Percentiles rank a stretch among this genome's conserved stretches.
These are phyloP conservation scores for Unio pictorum DNA, from an alignment of 2,888 invertebrate species.

Conservation along the genomic window DNA sequence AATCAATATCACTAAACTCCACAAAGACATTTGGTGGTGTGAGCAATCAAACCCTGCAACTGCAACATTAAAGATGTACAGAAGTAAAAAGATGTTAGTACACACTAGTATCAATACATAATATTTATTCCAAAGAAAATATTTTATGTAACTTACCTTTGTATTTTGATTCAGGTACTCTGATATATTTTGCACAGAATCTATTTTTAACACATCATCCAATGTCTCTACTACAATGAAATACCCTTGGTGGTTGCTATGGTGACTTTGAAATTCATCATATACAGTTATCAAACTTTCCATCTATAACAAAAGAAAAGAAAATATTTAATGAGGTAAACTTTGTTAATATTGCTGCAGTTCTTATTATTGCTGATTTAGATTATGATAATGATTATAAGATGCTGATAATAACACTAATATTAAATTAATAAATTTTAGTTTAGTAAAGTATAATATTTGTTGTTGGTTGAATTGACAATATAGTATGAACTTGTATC, in stretches of 20 bases:
- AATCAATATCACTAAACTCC: neutral
- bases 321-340: too few species aligned
- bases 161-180: slow-evolving; percentile 14
- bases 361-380: too few species aligned
- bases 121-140: too few species aligned
- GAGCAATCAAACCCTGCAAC: neutral
- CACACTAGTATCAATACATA: neutral
- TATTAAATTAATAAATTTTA: too few species aligned
- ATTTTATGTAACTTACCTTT: slow-evolving; percentile 16
- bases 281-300: slow-evolving; percentile 33
- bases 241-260: slow-evolving; percentile 29
- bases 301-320: slow-evolving; percentile 28
- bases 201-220: slow-evolving; percentile 24
- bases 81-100: neutral
- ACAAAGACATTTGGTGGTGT: neutral
- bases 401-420: too few species aligned
- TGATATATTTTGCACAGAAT: slow-evolving; percentile 29
- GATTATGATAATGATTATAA: too few species aligned
- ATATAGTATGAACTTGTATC: too few species aligned
- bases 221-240: slow-evolving; percentile 36
- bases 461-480: too few species aligned
- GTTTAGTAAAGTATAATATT: too few species aligned
- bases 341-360: too few species aligned
- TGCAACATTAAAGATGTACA: neutral
- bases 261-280: slow-evolving; percentile 38